Conservation (phyloP, 2,113 vertebrate species). For the Phoxinus phoxinus region DNA sequence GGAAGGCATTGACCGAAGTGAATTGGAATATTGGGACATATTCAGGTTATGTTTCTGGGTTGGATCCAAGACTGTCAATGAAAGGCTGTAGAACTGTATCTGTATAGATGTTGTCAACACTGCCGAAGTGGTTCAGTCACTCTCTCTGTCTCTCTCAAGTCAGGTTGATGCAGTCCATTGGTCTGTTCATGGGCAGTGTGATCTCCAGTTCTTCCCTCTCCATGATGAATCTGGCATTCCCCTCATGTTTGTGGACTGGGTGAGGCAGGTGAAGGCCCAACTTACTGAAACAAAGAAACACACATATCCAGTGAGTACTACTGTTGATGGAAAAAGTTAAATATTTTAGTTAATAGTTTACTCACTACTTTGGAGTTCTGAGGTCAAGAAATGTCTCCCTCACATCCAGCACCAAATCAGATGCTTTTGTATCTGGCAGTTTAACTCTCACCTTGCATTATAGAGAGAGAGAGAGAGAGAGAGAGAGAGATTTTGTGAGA, state of each 20-base stretch:
- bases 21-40: too few species aligned
- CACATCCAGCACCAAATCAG: slow-evolving; percentile 86
- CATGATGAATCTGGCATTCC: slow-evolving; percentile 81
- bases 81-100: background rate
- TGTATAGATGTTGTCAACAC: background rate
- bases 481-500: background rate
- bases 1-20: too few species aligned
- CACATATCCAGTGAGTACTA: background rate
- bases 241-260: slow-evolving; percentile 76
- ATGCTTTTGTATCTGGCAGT: slow-evolving; percentile 83
- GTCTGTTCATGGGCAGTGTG: slow-evolving; percentile 80
- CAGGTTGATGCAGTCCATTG: slow-evolving; percentile 81
- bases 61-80: background rate
- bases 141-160: slow-evolving; percentile 60
- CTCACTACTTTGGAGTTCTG: slow-evolving; percentile 89
- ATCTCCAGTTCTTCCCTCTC: slow-evolving; percentile 85
- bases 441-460: slow-evolving; percentile 87
- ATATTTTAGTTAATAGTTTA: background rate
- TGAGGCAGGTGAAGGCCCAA: slow-evolving; percentile 89
- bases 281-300: slow-evolving; percentile 76
- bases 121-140: background rate
- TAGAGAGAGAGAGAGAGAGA: slow-evolving; percentile 33
- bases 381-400: slow-evolving; percentile 89
- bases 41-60: background rate
- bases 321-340: background rate